These are phyloP conservation scores for Drosophila pallidifrons DNA, from an alignment of 1,140 invertebrate species.

Conservation along the genomic window DNA sequence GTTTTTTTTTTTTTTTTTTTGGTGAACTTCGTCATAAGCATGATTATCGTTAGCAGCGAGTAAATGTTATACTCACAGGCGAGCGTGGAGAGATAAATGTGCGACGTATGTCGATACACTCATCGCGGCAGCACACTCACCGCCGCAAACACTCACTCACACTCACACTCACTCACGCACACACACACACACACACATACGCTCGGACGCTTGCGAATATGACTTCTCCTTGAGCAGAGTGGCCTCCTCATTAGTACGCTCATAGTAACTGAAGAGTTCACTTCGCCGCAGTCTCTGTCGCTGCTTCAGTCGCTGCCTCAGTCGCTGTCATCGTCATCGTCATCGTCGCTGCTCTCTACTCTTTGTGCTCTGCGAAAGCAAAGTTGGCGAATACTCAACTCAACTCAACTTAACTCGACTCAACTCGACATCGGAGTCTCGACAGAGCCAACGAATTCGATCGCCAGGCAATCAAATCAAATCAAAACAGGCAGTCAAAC, in stretches of 20 bases:
- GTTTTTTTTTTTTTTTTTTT: too few species aligned
- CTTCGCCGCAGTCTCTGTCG: slow-evolving; percentile 39
- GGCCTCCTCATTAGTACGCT: slow-evolving; percentile 72
- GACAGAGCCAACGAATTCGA: slow-evolving; percentile 44
- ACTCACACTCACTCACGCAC: slow-evolving; percentile 18
- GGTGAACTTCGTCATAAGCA: neutral
- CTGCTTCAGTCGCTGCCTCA: slow-evolving; percentile 9
- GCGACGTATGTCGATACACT: slow-evolving; percentile 21
- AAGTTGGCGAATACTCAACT: slow-evolving; percentile 34
- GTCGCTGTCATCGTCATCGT: neutral
- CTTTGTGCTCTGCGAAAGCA: slow-evolving; percentile 32
- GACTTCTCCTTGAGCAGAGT: slow-evolving; percentile 15
- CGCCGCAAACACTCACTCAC: neutral
- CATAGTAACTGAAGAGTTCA: slow-evolving; percentile 73
- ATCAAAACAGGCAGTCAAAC: slow-evolving; percentile 73
- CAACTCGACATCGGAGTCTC: too few species aligned
- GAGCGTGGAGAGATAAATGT: neutral
- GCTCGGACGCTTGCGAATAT: slow-evolving; percentile 1
- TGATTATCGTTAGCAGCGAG: slow-evolving; percentile 5
- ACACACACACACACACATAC: slow-evolving; percentile 19
- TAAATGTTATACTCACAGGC: neutral
- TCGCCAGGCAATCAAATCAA: slow-evolving; percentile 67
- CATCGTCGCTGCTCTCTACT: neutral
- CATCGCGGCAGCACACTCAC: slow-evolving; percentile 9
- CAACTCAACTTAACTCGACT: too few species aligned